Evolutionary conservation across 2,113 vertebrate species (phyloP).

Genomic region (Callorhinus ursinus): DNA sequence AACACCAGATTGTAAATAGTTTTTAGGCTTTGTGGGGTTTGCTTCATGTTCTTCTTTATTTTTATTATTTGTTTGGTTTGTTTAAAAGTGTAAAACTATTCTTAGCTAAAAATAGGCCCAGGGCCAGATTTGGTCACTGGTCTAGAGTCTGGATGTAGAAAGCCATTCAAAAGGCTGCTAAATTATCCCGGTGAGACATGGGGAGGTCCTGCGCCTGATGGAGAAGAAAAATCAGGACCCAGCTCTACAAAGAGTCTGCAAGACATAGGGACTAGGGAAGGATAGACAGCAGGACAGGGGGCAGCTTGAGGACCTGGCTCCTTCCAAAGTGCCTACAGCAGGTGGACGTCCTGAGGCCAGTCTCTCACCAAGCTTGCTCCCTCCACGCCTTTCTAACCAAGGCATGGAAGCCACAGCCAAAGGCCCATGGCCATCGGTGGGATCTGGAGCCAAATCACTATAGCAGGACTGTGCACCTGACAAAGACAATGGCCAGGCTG

Average conservation of each 20-base stretch:
- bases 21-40: background rate
- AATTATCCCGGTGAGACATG: background rate
- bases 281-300: background rate
- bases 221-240: background rate
- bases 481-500: fast-evolving
- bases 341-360: background rate
- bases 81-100: background rate
- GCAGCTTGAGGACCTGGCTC: fast-evolving
- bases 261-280: fast-evolving
- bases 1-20: fast-evolving
- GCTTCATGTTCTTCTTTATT: background rate
- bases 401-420: background rate
- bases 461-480: fast-evolving
- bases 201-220: background rate
- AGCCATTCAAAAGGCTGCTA: background rate
- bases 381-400: background rate
- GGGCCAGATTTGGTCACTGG: background rate
- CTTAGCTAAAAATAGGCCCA: background rate
- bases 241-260: background rate
- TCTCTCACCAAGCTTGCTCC: background rate
- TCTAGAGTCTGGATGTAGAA: fast-evolving
- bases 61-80: background rate
- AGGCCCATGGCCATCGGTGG: fast-evolving
- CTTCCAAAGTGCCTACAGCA: fast-evolving
- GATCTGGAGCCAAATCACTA: fast-evolving